Conservation (phyloP, 2,888 invertebrate species). For the Phyllotreta striolata region DNA sequence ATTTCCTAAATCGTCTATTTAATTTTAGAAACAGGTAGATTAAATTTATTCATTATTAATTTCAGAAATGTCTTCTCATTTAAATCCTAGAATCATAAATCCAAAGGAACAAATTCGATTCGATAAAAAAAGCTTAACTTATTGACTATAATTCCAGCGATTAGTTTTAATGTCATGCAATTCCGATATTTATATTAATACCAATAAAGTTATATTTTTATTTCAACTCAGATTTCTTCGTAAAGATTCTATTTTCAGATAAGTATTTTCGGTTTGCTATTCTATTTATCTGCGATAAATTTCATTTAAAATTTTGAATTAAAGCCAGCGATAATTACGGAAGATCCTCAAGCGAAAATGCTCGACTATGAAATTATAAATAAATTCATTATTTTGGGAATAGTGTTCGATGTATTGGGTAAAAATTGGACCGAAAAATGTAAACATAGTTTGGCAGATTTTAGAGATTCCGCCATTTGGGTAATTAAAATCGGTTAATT, state of each 20-base stretch:
- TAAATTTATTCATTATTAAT: too few relatives aligned
- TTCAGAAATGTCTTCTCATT: too few relatives aligned
- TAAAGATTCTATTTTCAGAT: slow-evolving; percentile 18
- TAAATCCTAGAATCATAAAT: too few relatives aligned
- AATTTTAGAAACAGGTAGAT: too few relatives aligned
- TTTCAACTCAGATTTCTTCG: slow-evolving; percentile 7
- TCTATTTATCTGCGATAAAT: slow-evolving; percentile 15
- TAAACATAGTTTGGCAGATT: too few relatives aligned
- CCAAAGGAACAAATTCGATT: background rate
- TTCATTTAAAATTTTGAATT: slow-evolving; percentile 15
- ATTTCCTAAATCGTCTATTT: too few relatives aligned
- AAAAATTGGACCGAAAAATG: too few relatives aligned
- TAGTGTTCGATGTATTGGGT: too few relatives aligned
- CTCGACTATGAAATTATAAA: slow-evolving; percentile 10
- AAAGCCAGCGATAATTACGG: slow-evolving; percentile 16
- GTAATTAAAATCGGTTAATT: too few relatives aligned
- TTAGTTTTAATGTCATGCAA: slow-evolving; percentile 17
- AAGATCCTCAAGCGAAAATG: slow-evolving; percentile 5
- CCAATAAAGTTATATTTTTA: background rate
- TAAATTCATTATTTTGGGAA: background rate
- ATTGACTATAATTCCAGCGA: slow-evolving; percentile 14
- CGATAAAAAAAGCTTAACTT: slow-evolving; percentile 1
- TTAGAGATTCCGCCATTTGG: too few relatives aligned
- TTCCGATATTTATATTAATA: slow-evolving; percentile 6
- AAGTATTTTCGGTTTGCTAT: slow-evolving; percentile 12